phyloP scores from a whole-genome alignment of 2,888 invertebrate species.

The Melanchra persicariae region DNA sequence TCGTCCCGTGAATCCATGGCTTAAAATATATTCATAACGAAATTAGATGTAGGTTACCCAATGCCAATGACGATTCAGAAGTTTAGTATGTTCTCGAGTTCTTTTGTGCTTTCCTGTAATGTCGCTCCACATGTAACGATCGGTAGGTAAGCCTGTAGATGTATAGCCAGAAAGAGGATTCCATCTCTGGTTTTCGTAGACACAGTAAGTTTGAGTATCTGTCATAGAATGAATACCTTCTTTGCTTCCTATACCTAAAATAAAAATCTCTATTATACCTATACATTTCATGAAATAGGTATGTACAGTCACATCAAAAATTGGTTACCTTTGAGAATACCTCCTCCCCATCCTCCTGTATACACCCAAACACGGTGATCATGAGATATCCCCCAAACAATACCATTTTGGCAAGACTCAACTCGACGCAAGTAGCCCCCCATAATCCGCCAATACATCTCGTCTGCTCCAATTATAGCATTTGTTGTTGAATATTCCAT shows the following conservation, averaged over 20 bases:
- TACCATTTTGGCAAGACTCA: constrained; percentile 94
- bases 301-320: background rate
- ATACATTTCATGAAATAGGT: background rate
- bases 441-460: constrained; percentile 96
- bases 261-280: background rate
- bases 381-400: constrained; percentile 97
- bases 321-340: constrained; percentile 92
- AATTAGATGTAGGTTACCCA: constrained; percentile 91
- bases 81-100: constrained; percentile 96
- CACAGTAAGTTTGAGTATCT: constrained; percentile 96
- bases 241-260: constrained; percentile 83
- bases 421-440: constrained; percentile 96
- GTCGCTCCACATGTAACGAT: constrained; percentile 98
- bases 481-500: constrained; percentile 92
- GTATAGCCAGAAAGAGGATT: constrained; percentile 97
- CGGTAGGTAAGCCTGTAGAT: constrained; percentile 96
- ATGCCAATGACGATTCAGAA: constrained; percentile 96
- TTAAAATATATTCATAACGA: background rate
- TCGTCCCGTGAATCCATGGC: background rate
- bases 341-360: constrained; percentile 97
- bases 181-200: constrained; percentile 98
- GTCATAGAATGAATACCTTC: constrained; percentile 93
- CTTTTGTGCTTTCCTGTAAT: constrained; percentile 95
- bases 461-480: constrained; percentile 93
- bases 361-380: constrained; percentile 97